These are phyloP conservation scores for Megathymus violae DNA, from an alignment of 1,140 invertebrate species.

Conservation along the genomic window DNA sequence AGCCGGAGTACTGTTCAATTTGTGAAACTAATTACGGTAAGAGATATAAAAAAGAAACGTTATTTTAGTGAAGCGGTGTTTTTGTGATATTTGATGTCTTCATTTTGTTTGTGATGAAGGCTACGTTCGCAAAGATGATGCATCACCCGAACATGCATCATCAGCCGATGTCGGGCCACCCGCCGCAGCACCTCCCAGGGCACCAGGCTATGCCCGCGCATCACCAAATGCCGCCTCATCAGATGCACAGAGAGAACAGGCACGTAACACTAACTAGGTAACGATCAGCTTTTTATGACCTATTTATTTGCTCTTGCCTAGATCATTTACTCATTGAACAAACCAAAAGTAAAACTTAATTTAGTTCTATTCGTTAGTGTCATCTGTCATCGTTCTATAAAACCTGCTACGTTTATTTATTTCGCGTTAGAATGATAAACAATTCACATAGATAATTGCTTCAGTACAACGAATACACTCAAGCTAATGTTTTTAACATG, in stretches of 20 bases:
- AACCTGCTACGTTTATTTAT: conserved; percentile 12
- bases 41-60: conserved; percentile 25
- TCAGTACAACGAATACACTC: too few species aligned
- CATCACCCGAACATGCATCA: conserved; percentile 83
- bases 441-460: background rate
- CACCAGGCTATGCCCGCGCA: conserved; percentile 75
- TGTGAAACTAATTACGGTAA: conserved; percentile 65
- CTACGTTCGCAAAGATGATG: conserved; percentile 74
- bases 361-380: background rate
- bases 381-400: conserved; percentile 1
- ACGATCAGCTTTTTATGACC: conserved; percentile 68
- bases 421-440: conserved; percentile 11
- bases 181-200: conserved; percentile 70
- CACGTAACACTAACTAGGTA: conserved; percentile 81
- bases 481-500: too few species aligned
- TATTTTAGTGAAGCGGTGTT: conserved; percentile 46
- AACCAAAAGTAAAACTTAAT: background rate
- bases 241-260: conserved; percentile 79
- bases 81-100: conserved; percentile 42
- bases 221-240: conserved; percentile 77
- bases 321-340: conserved; percentile 10
- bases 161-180: conserved; percentile 79
- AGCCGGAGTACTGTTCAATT: conserved; percentile 57
- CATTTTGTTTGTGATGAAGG: conserved; percentile 59
- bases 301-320: conserved; percentile 50